Percentiles rank a stretch among this genome's conserved stretches.
phyloP scores from a whole-genome alignment of 1,140 invertebrate genomes.

The Nasonia giraulti region DNA sequence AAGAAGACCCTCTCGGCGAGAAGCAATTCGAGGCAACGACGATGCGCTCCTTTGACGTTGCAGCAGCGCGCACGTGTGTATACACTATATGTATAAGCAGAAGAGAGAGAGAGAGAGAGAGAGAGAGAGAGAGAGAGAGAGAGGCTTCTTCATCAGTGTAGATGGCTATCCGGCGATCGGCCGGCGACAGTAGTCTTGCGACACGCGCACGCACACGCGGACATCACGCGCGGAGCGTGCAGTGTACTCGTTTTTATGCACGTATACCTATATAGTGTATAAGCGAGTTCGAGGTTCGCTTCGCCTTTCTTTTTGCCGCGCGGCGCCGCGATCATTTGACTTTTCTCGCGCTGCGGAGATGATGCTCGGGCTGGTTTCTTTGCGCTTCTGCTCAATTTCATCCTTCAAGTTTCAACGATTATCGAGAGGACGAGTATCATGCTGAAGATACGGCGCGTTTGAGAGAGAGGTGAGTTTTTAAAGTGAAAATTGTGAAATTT shows the following conservation, averaged over 20 bases:
- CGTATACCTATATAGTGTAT: neutral
- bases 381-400: too few species aligned
- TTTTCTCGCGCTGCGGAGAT: too few species aligned
- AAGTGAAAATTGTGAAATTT: too few species aligned
- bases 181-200: neutral
- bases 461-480: too few species aligned
- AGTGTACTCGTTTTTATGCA: too few species aligned
- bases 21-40: neutral
- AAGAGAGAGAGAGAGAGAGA: neutral
- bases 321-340: too few species aligned
- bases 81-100: neutral
- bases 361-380: too few species aligned
- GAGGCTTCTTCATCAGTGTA: neutral
- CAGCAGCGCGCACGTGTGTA: neutral
- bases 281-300: neutral
- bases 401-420: too few species aligned
- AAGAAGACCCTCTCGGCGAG: neutral
- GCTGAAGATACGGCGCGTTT: too few species aligned
- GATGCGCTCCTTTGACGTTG: neutral
- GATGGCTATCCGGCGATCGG: neutral
- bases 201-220: constrained; percentile 8
- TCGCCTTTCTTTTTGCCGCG: too few species aligned
- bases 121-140: neutral
- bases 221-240: neutral
- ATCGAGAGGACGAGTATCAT: too few species aligned